Conservation (phyloP, 2,797 vertebrate genomes). For the Sciurus carolinensis region DNA sequence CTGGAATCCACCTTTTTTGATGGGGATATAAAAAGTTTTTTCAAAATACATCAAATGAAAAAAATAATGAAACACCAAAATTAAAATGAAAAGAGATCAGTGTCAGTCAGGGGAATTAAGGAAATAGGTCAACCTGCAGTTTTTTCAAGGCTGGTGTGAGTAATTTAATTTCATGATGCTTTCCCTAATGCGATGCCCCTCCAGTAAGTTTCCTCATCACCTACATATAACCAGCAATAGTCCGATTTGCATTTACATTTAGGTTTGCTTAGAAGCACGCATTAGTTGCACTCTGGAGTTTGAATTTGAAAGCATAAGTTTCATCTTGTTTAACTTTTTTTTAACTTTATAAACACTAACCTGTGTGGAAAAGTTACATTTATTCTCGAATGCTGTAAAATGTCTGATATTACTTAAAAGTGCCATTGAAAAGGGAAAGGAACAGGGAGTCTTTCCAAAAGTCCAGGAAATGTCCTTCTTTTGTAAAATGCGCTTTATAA, state of each 20-base stretch:
- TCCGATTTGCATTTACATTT: background rate
- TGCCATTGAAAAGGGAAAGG: background rate
- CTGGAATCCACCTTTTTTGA: background rate
- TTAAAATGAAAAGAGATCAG: constrained; percentile 36
- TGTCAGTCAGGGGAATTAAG: background rate
- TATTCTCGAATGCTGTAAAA: background rate
- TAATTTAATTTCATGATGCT: background rate
- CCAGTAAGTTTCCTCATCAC: background rate
- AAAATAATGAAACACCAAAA: background rate
- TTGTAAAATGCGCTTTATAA: background rate
- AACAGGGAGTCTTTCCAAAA: background rate
- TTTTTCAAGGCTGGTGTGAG: background rate
- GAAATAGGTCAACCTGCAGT: background rate
- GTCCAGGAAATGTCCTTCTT: background rate
- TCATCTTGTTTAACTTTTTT: background rate
- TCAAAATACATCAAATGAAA: background rate
- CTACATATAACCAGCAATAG: background rate
- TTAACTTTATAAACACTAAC: background rate
- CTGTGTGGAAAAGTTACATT: background rate
- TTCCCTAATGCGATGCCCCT: background rate
- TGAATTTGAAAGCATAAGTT: background rate
- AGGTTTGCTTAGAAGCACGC: background rate
- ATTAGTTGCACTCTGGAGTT: background rate
- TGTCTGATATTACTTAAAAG: background rate
- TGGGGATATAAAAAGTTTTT: background rate